A percentile compares a stretch with the other conserved stretches of the same genome.
Evolutionary conservation across 2,888 invertebrate species (phyloP).

Genomic region (Allacma fusca): DNA sequence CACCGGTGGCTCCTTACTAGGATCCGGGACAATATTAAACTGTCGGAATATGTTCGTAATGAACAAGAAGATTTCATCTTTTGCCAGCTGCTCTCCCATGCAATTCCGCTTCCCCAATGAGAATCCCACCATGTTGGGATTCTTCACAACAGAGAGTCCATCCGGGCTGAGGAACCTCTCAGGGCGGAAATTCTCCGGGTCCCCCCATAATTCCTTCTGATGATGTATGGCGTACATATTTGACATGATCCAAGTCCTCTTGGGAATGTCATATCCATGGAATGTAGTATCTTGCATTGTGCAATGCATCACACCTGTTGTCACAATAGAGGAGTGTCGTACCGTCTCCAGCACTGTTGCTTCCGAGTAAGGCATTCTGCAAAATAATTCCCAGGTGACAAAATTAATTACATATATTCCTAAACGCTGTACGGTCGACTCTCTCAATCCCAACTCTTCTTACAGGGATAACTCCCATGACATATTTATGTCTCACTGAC

Average conservation of each 20-base stretch:
- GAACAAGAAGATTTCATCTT: constrained; percentile 45
- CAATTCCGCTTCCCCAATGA: constrained; percentile 34
- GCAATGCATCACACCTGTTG: constrained; percentile 36
- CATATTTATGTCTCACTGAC: no score
- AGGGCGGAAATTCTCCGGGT: constrained; percentile 42
- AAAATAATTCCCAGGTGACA: no score
- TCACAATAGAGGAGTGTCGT: constrained; percentile 36
- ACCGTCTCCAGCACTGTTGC: constrained; percentile 39
- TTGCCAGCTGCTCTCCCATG: constrained; percentile 42
- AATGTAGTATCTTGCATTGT: constrained; percentile 39
- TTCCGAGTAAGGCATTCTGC: constrained; percentile 40
- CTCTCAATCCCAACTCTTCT: no score
- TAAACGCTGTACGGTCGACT: no score
- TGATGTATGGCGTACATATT: constrained; percentile 43
- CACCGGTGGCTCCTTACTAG: background rate
- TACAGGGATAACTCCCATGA: no score
- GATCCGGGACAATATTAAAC: constrained; percentile 35
- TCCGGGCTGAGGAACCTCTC: constrained; percentile 39
- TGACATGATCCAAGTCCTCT: constrained; percentile 41
- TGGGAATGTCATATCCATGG: constrained; percentile 43
- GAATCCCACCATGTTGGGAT: constrained; percentile 33
- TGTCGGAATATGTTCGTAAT: constrained; percentile 34
- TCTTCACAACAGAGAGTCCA: constrained; percentile 16
- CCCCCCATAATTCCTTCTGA: constrained; percentile 35
- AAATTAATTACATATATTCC: no score